phyloP scores from a whole-genome alignment of 1,140 invertebrate species.

The Trachymyrmex cornetzi region DNA sequence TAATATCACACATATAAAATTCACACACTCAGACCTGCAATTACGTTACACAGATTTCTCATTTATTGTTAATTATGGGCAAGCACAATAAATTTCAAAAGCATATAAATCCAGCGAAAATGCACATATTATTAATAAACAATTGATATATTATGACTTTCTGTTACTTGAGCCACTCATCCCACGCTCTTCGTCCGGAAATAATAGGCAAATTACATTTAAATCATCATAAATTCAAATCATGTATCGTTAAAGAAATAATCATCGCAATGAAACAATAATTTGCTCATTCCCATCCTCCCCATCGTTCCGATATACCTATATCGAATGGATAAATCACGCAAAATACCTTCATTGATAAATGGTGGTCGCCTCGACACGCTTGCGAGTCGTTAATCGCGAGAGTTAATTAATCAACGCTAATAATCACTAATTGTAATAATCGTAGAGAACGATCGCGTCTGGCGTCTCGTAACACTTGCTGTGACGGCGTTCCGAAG shows the following conservation, averaged over 20 bases:
- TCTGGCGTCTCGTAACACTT: constrained; percentile 5
- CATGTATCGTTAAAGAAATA: constrained; percentile 15
- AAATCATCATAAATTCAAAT: constrained; percentile 15
- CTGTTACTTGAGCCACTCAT: neutral
- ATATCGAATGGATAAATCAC: constrained; percentile 5
- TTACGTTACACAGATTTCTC: neutral
- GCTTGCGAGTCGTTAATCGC: constrained; percentile 13
- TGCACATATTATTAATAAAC: neutral
- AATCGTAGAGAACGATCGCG: constrained; percentile 24
- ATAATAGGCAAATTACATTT: neutral
- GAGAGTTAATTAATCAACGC: constrained; percentile 24
- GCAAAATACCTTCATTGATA: constrained; percentile 9
- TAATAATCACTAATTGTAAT: constrained; percentile 37
- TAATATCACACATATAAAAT: neutral
- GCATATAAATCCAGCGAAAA: neutral
- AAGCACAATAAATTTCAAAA: neutral
- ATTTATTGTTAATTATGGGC: neutral
- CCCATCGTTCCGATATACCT: neutral
- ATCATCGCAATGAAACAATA: constrained; percentile 14
- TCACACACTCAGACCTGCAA: neutral
- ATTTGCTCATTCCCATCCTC: neutral
- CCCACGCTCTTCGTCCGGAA: neutral
- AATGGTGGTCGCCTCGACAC: neutral
- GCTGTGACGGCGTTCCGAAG: neutral
- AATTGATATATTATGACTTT: neutral